These are phyloP conservation scores for Timandra comae DNA, from an alignment of 2,888 invertebrate genomes.

Conservation along the genomic window DNA sequence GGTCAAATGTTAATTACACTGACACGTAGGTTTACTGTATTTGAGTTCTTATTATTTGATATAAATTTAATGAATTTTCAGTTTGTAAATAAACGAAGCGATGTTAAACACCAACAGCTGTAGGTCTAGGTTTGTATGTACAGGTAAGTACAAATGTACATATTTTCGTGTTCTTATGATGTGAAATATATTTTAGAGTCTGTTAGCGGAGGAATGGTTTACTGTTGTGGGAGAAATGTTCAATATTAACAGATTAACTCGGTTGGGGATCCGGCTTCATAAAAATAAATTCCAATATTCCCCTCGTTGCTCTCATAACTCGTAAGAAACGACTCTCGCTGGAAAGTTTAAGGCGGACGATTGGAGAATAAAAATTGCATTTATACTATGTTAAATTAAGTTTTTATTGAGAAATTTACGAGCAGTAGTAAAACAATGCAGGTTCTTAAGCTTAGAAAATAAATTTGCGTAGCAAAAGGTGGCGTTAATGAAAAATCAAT, in stretches of 20 bases:
- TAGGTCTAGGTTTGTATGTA: too few species aligned
- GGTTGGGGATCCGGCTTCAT: conserved; percentile 57
- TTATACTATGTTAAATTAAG: conserved; percentile 64
- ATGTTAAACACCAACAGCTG: too few species aligned
- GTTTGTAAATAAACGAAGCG: too few species aligned
- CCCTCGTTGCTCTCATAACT: conserved; percentile 64
- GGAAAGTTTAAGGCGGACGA: conserved; percentile 65
- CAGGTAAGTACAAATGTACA: too few species aligned
- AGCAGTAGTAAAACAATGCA: conserved; percentile 33
- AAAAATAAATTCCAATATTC: conserved; percentile 69
- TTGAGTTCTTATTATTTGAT: too few species aligned
- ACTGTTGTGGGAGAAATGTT: conserved; percentile 55
- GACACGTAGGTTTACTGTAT: too few species aligned
- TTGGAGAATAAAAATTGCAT: conserved; percentile 68
- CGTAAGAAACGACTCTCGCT: conserved; percentile 59
- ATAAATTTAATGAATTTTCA: conserved; percentile 1
- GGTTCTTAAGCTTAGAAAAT: conserved; percentile 1
- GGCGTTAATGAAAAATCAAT: conserved; percentile 1
- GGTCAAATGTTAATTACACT: too few species aligned
- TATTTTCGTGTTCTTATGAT: conserved; percentile 18
- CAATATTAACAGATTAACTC: conserved; percentile 71
- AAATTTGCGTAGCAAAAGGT: too few species aligned
- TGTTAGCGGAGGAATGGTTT: conserved; percentile 32
- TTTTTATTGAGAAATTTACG: conserved; percentile 63
- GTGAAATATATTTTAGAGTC: too few species aligned